Evolutionary conservation across 2,888 invertebrate species (phyloP), one percentile per base, ranked within the genome.

Genomic region (Caenorhabditis plicata): DNA sequence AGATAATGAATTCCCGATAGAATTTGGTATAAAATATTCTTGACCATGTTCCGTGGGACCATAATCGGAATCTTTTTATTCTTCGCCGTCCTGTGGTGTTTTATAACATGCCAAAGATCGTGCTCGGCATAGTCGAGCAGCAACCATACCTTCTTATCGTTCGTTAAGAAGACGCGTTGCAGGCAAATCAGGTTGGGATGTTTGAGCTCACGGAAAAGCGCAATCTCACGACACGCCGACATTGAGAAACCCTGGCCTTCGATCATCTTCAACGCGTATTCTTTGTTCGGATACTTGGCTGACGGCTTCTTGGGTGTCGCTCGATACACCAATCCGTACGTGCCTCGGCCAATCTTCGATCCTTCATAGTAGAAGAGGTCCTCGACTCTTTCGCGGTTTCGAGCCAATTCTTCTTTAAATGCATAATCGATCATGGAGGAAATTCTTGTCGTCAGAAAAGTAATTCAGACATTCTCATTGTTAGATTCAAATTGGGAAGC

Each of bases 101-200:
- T 98, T 42, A 98, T 98, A 25, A 98, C 98, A 82, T 98, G 96
- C 98, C 96, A 99, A 51, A 98, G 84, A 85, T 98, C 98, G 85
- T 98, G 96, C 84, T 98, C 96, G 0, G 96, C 95, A 85, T 92
- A 99, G 22, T 70, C 70, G 23, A 70, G 33, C 11, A 68, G 33
- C 13, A 70, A 45, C 66, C 67, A 69, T 1, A 64, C 69, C 48
- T 70, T 70, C 33, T 60, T 64, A 38, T 67, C 67, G 23, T 49
- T 63, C 3, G 67, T 64, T 0, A 98, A 86, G 82, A 98, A 98
- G 1, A 98, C 96, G 75, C 93, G 85, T 74, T 95, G 94, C 38
- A 98, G 85, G 75, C 91, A 92, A 64, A 98, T 96, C 1, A 98
- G 93, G 85, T 98, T 98, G 25, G 91, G 87, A 83, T 98, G 78